Evolutionary conservation across 2,113 vertebrate species (phyloP).

Genomic region (Catharus bicknelli): DNA sequence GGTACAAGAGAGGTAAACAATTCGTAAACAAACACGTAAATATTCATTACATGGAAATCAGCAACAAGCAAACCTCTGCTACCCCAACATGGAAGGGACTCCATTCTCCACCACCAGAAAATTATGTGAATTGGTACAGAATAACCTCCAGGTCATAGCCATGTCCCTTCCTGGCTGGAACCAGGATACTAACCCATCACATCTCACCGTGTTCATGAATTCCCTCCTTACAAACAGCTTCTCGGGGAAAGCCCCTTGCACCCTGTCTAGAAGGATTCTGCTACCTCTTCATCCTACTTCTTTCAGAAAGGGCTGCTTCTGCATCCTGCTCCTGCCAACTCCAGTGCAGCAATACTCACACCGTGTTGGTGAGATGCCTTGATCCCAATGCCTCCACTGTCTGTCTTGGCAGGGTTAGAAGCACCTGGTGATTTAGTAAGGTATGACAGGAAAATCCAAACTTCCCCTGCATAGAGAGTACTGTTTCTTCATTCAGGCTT

Average conservation of each 20-base stretch:
- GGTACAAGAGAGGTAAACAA: neutral
- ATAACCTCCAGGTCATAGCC: neutral
- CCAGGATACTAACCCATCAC: fast-evolving
- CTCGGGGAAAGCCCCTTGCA: neutral
- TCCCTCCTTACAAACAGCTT: neutral
- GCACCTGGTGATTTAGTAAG: neutral
- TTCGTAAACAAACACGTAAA: fast-evolving
- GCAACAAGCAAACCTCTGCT: fast-evolving
- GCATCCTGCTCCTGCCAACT: neutral
- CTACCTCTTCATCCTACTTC: neutral
- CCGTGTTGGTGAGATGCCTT: neutral
- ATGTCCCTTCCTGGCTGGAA: neutral
- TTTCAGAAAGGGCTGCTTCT: neutral
- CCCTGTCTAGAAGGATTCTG: neutral
- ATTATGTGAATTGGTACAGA: neutral
- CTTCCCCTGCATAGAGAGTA: neutral
- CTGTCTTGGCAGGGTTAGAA: neutral
- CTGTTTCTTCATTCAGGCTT: neutral
- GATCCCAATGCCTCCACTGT: neutral
- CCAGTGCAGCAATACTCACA: neutral
- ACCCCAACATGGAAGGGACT: fast-evolving
- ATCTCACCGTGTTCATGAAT: fast-evolving
- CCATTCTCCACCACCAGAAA: neutral
- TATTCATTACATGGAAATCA: fast-evolving
- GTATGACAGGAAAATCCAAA: neutral